Conservation (phyloP, 1,140 invertebrate genomes). For the Dinothrombium tinctorium region DNA sequence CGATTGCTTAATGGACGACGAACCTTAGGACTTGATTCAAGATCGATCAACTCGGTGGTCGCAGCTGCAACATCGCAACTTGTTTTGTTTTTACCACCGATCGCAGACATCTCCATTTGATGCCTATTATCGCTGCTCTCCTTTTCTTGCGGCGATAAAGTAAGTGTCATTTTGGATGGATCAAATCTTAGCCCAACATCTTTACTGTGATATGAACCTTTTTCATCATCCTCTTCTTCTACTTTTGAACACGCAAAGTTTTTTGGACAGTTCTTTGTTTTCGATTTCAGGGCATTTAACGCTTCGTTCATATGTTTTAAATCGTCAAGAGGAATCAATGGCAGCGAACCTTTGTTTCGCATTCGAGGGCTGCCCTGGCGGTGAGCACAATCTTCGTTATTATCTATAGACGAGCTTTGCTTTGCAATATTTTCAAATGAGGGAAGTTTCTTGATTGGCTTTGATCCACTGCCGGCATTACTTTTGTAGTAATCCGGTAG, state of each 20-base stretch:
- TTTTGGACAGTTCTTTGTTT: too few relatives aligned
- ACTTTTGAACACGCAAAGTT: too few relatives aligned
- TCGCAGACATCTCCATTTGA: neutral
- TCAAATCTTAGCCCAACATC: neutral
- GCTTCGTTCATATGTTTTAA: neutral
- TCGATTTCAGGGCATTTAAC: too few relatives aligned
- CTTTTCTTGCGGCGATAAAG: neutral
- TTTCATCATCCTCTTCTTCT: too few relatives aligned
- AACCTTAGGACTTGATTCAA: neutral
- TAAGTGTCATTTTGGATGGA: neutral
- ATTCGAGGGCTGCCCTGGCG: too few relatives aligned
- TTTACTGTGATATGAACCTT: neutral
- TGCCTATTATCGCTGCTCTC: neutral
- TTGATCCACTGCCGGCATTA: neutral
- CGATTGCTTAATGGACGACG: neutral
- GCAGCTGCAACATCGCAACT: too few relatives aligned
- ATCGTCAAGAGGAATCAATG: neutral
- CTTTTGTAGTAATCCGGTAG: slow-evolving; percentile 7
- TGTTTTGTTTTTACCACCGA: neutral
- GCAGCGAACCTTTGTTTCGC: neutral
- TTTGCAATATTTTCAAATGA: slow-evolving; percentile 5
- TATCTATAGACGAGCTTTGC: neutral
- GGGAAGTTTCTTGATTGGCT: neutral
- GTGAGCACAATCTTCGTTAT: neutral
- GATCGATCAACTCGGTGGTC: neutral